Evolutionary conservation across 2,888 invertebrate species (phyloP).

Genomic region (Cloeon dipterum): DNA sequence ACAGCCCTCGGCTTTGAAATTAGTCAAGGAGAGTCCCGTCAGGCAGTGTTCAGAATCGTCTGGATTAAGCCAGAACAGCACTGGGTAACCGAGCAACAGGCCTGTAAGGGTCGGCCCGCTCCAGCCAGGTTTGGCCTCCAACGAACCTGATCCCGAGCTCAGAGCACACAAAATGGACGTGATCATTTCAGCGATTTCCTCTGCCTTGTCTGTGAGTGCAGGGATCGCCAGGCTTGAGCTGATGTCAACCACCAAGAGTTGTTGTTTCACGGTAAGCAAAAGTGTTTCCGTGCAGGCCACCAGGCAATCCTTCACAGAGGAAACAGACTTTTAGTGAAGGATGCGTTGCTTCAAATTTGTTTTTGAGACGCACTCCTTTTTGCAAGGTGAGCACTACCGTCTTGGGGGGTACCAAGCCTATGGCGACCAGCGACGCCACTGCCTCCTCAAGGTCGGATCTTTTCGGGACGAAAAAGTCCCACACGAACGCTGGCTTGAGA

Average conservation of each 20-base stretch:
- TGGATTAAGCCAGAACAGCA: conserved; percentile 13
- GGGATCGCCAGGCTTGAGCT: conserved; percentile 7
- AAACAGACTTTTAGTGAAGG: no score
- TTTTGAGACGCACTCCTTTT: no score
- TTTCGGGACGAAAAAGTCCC: conserved; percentile 11
- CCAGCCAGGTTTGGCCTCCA: conserved; percentile 8
- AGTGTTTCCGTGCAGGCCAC: background rate
- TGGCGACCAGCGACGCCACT: conserved; percentile 8
- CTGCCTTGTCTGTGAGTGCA: conserved; percentile 3
- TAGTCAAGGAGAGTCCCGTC: conserved; percentile 5
- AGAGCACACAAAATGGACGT: background rate
- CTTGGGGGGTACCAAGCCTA: no score
- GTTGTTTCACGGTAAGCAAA: no score
- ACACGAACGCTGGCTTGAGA: conserved; percentile 13
- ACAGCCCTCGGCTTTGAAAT: conserved; percentile 7
- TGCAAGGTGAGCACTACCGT: no score
- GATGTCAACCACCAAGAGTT: conserved; percentile 8
- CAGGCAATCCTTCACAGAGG: background rate
- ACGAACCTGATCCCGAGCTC: background rate
- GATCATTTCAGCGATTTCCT: background rate
- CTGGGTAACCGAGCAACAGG: conserved; percentile 14
- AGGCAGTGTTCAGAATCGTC: conserved; percentile 6
- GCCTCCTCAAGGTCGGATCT: conserved; percentile 7
- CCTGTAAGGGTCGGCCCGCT: conserved; percentile 14
- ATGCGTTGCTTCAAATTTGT: no score